Conservation (phyloP, 2,113 vertebrate genomes). For the Sylvietta virens region DNA sequence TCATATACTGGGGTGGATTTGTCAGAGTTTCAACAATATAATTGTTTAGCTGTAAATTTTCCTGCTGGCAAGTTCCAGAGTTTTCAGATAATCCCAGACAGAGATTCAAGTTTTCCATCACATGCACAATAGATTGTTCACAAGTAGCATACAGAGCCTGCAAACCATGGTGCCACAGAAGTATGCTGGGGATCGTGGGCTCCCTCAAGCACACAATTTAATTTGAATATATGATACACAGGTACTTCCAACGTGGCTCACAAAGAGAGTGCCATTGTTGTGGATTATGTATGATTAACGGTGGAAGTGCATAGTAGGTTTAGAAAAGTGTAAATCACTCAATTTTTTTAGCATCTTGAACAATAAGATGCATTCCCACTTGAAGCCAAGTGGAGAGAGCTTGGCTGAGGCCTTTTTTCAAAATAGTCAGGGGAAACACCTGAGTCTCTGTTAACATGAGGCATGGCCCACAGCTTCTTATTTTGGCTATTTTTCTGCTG, state of each 20-base stretch:
- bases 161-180: not conserved
- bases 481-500: conserved; percentile 13
- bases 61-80: conserved; percentile 30
- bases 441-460: not conserved
- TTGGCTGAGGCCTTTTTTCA: conserved; percentile 1
- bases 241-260: not conserved
- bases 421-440: conserved; percentile 36
- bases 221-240: conserved; percentile 44
- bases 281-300: not conserved
- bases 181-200: not conserved
- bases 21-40: conserved; percentile 69
- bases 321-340: not conserved
- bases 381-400: not conserved
- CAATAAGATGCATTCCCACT: not conserved
- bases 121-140: not conserved
- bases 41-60: conserved; percentile 67
- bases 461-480: not conserved
- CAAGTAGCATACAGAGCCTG: not conserved
- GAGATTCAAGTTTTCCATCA: conserved; percentile 48
- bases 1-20: conserved; percentile 57
- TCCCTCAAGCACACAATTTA: conserved; percentile 27
- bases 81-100: conserved; percentile 60
- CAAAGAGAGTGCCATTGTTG: conserved; percentile 19
- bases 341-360: not conserved
- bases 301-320: not conserved